Percentiles rank a stretch among this genome's conserved stretches.
phyloP scores from a whole-genome alignment of 2,888 invertebrate species.

The Machimus rusticus region DNA sequence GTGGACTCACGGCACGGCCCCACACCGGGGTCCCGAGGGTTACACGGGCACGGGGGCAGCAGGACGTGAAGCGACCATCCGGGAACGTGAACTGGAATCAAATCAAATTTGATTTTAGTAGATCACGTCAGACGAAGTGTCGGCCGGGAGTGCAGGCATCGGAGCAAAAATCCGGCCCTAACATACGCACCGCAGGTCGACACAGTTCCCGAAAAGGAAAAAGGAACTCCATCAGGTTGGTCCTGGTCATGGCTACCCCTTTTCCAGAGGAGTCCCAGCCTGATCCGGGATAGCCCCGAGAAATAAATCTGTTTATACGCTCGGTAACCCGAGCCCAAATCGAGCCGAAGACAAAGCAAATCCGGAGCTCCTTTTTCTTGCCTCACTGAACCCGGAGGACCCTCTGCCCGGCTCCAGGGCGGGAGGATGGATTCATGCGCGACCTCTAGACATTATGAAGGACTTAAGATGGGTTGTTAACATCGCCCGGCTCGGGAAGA shows the following conservation, averaged over 20 bases:
- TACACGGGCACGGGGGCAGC: background rate
- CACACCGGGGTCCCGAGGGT: background rate
- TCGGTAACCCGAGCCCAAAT: background rate
- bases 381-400: background rate
- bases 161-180: background rate
- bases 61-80: background rate
- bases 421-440: background rate
- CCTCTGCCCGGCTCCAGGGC: background rate
- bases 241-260: background rate
- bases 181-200: background rate
- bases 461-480: background rate
- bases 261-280: background rate
- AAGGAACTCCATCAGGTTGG: background rate
- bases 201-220: background rate
- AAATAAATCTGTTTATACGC: slow-evolving; percentile 1
- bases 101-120: slow-evolving; percentile 15
- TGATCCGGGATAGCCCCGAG: background rate
- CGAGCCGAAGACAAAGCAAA: background rate
- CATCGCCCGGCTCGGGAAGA: background rate
- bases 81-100: background rate
- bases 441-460: slow-evolving; percentile 11
- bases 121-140: slow-evolving; percentile 9
- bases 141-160: background rate
- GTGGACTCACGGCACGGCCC: background rate
- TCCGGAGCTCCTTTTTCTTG: background rate